Evolutionary conservation across 2,888 invertebrate genomes (phyloP).

Genomic region (Calliopum simillimum): DNA sequence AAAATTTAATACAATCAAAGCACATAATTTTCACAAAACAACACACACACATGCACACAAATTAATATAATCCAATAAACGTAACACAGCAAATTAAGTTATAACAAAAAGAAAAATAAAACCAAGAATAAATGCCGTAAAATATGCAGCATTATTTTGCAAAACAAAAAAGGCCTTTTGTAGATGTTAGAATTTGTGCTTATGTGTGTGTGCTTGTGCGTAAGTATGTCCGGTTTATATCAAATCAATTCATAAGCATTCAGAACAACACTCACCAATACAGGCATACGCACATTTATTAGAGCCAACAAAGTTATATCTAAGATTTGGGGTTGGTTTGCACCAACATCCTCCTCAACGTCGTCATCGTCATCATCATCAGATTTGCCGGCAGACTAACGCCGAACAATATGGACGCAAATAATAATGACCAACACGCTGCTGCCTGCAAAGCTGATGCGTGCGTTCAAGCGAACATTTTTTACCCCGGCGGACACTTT

Average conservation of each 20-base stretch:
- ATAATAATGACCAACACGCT: not conserved
- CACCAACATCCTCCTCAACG: not conserved
- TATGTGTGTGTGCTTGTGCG: not conserved
- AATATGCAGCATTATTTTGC: slow-evolving; percentile 9
- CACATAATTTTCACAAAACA: not conserved
- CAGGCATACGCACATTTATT: not conserved
- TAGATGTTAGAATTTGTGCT: too few relatives aligned
- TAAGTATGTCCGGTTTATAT: not conserved
- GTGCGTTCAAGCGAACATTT: not conserved
- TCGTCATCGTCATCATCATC: not conserved
- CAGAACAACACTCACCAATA: slow-evolving; percentile 8
- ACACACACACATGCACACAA: slow-evolving; percentile 2
- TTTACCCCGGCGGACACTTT: not conserved
- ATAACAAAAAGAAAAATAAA: not conserved
- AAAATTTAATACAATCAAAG: not conserved
- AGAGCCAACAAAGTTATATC: not conserved
- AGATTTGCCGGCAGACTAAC: slow-evolving; percentile 5
- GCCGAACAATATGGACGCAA: slow-evolving; percentile 9
- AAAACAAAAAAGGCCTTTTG: not conserved
- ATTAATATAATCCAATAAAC: slow-evolving; percentile 5
- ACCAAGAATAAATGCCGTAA: not conserved
- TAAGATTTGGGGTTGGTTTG: slow-evolving; percentile 9
- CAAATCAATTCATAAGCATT: slow-evolving; percentile 39
- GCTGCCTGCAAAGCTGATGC: not conserved
- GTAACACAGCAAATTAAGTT: slow-evolving; percentile 25